These are phyloP conservation scores for Spongia lamella DNA, from an alignment of 37 sponge, comb jelly and placozoan species.

Conservation along the genomic window DNA sequence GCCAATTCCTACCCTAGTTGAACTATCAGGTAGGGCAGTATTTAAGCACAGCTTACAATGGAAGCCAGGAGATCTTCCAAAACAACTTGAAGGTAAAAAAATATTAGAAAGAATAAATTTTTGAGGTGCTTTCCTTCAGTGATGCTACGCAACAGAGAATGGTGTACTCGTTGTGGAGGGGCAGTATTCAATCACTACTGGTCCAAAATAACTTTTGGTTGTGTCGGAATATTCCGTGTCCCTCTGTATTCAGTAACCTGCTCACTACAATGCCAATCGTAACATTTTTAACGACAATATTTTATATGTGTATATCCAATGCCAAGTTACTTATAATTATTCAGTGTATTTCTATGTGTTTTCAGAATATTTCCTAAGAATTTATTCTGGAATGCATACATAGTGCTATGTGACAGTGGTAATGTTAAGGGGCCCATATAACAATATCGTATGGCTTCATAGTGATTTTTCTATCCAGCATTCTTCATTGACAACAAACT, in stretches of 20 bases:
- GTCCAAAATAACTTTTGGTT: conserved; percentile 26
- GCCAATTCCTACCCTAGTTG: conserved; percentile 40
- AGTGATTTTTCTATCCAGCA: too few relatives aligned
- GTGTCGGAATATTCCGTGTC: conserved; percentile 27
- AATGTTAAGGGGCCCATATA: too few relatives aligned
- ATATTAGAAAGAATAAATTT: background rate
- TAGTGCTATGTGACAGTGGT: too few relatives aligned
- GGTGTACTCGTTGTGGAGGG: conserved; percentile 60
- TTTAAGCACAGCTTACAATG: background rate
- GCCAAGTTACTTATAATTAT: too few relatives aligned
- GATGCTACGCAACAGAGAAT: conserved; percentile 26
- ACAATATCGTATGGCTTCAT: too few relatives aligned
- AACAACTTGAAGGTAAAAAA: conserved; percentile 37
- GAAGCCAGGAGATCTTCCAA: conserved; percentile 37
- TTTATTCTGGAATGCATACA: too few relatives aligned
- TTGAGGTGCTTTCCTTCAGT: conserved; percentile 17
- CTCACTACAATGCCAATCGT: too few relatives aligned
- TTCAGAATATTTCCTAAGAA: too few relatives aligned
- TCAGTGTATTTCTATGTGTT: too few relatives aligned
- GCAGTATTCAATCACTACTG: conserved; percentile 45
- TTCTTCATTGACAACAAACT: too few relatives aligned
- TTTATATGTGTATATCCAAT: too few relatives aligned
- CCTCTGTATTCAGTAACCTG: background rate
- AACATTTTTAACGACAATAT: too few relatives aligned
- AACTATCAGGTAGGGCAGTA: conserved; percentile 38